phyloP scores from a whole-genome alignment of 2,113 vertebrate genomes.

The Trogon surrucura region DNA sequence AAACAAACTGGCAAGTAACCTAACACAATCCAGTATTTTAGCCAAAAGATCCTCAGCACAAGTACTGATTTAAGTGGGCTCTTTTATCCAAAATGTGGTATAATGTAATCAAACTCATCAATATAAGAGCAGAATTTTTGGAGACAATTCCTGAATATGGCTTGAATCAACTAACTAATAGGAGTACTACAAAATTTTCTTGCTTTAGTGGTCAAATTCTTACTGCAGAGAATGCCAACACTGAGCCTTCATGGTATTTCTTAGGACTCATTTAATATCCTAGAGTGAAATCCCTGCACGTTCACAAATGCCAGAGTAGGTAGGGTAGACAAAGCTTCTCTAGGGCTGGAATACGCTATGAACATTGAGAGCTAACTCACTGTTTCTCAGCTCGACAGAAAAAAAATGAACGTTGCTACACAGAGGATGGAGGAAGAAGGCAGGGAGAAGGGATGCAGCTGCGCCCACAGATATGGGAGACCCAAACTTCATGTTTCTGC shows the following conservation, averaged over 20 bases:
- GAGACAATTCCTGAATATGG: background rate
- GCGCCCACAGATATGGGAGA: background rate
- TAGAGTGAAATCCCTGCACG: background rate
- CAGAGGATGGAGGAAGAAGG: background rate
- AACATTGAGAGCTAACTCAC: background rate
- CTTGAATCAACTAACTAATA: background rate
- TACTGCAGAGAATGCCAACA: background rate
- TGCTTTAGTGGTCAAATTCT: background rate
- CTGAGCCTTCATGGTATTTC: background rate
- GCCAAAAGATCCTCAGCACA: background rate
- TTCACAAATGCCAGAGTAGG: background rate
- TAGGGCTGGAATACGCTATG: rapidly evolving
- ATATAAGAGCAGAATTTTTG: background rate
- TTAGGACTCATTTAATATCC: background rate
- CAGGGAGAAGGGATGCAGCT: background rate
- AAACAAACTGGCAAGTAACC: slow-evolving; percentile 14
- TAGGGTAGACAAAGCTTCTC: background rate
- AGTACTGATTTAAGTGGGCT: background rate
- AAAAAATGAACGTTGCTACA: background rate
- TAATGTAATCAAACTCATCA: background rate
- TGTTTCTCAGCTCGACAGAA: background rate
- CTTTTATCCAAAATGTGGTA: background rate
- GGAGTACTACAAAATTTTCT: background rate
- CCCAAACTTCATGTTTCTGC: background rate
- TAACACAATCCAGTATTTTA: background rate